Conservation (phyloP, 2,113 vertebrate genomes). For the Grammomys surdaster region DNA sequence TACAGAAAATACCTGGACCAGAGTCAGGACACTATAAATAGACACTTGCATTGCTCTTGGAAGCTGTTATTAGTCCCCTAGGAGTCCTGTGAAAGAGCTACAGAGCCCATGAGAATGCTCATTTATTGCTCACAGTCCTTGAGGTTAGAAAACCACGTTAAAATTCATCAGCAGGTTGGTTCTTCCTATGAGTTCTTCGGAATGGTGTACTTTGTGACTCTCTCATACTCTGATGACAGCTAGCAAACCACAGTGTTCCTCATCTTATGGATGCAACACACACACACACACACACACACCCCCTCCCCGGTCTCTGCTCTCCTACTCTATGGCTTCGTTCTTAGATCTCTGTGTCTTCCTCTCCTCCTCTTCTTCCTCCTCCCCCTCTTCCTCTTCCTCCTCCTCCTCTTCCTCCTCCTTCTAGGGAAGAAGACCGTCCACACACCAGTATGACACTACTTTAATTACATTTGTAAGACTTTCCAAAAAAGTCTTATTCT, state of each 20-base stretch:
- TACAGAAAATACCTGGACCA: not conserved
- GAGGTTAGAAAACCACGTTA: not conserved
- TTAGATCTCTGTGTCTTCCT: not conserved
- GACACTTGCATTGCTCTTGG: not conserved
- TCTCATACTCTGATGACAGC: not conserved
- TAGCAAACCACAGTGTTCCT: not conserved
- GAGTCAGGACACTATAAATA: not conserved
- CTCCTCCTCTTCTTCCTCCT: too few species aligned
- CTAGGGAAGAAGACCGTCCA: not conserved
- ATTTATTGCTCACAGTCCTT: not conserved
- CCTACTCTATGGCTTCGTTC: not conserved
- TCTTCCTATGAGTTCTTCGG: not conserved
- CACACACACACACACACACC: not conserved
- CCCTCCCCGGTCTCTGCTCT: not conserved
- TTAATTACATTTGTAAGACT: not conserved
- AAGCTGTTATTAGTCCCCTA: not conserved
- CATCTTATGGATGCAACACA: not conserved
- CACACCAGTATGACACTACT: not conserved
- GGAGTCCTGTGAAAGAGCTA: not conserved
- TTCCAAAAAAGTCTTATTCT: conserved; percentile 17
- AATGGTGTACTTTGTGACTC: not conserved
- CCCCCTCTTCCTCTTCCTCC: too few species aligned
- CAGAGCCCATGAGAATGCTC: not conserved
- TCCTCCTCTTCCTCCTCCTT: not conserved
- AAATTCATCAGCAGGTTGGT: not conserved